A percentile compares a stretch with the other conserved stretches of the same genome.
Conservation (phyloP, 2,797 vertebrate genomes). For the Phrynocephalus forsythii region DNA sequence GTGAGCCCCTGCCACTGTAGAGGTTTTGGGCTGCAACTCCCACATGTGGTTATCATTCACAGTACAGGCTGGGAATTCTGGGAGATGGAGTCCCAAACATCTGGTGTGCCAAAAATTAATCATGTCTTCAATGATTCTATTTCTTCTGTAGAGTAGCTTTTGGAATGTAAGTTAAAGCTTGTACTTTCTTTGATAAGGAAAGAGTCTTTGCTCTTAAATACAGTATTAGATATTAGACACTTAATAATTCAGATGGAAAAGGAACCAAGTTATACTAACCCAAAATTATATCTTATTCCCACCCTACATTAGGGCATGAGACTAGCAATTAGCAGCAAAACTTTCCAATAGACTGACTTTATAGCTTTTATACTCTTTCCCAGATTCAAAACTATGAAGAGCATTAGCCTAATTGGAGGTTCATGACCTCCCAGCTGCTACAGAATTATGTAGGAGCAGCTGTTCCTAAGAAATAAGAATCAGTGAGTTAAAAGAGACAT, state of each 20-base stretch:
- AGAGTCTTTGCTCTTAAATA: not conserved
- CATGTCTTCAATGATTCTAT: not conserved
- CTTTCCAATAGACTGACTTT: not conserved
- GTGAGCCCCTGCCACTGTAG: too few relatives aligned
- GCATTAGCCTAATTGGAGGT: slow-evolving; percentile 24
- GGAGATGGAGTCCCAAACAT: too few relatives aligned
- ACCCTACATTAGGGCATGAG: not conserved
- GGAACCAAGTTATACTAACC: not conserved
- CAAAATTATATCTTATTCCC: not conserved
- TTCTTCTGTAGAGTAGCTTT: not conserved
- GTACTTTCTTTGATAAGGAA: not conserved
- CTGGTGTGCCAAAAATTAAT: too few relatives aligned
- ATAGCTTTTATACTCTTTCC: slow-evolving; percentile 17
- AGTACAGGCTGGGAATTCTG: too few relatives aligned
- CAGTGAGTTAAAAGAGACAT: slow-evolving; percentile 18
- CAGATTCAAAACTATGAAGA: slow-evolving; percentile 9
- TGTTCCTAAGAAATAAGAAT: not conserved
- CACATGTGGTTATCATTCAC: too few relatives aligned
- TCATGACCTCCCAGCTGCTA: slow-evolving; percentile 1
- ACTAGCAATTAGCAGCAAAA: not conserved
- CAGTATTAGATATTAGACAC: accelerated
- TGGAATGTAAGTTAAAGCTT: not conserved
- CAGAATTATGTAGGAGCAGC: slow-evolving; percentile 19
- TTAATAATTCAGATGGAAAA: not conserved
- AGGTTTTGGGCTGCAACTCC: too few relatives aligned